These are phyloP conservation scores for Eucidaris tribuloides DNA, from an alignment of 35 echinoderm and acorn worm genomes.

Conservation along the genomic window DNA sequence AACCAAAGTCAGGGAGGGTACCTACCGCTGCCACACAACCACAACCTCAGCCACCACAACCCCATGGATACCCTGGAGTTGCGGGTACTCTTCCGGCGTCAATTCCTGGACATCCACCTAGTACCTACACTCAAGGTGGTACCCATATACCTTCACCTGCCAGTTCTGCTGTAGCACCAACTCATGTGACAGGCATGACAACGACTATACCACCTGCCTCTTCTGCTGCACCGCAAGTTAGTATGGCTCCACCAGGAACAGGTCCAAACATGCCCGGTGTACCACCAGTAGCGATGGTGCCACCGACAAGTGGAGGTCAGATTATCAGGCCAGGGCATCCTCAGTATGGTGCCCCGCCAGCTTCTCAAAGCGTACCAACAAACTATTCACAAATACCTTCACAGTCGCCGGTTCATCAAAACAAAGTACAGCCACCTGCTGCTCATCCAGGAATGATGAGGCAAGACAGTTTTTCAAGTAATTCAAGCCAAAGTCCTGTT, in stretches of 20 bases:
- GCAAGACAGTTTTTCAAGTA: slow-evolving; percentile 18
- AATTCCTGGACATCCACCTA: not conserved
- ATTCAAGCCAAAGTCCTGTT: slow-evolving; percentile 7
- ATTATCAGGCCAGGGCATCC: not conserved
- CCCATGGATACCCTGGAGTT: not conserved
- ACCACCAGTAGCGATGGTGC: slow-evolving; percentile 20
- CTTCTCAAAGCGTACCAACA: not conserved
- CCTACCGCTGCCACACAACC: not conserved
- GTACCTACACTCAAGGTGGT: not conserved
- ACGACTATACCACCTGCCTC: not conserved
- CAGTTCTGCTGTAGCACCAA: not conserved
- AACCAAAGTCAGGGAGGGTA: slow-evolving; percentile 60
- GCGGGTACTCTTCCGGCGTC: slow-evolving; percentile 6
- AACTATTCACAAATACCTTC: not conserved
- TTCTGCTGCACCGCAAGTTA: slow-evolving; percentile 3
- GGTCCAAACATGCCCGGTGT: not conserved
- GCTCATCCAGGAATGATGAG: slow-evolving; percentile 2
- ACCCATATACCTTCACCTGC: not conserved
- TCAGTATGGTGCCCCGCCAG: not conserved
- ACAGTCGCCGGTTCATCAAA: not conserved
- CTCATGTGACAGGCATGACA: not conserved
- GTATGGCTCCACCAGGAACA: slow-evolving; percentile 7
- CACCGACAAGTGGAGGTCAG: slow-evolving; percentile 6
- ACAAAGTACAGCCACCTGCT: slow-evolving; percentile 5
- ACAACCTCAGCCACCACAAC: slow-evolving; percentile 6